These are phyloP conservation scores for Dipodomys ordii DNA, from an alignment of 2,113 vertebrate genomes.

Conservation along the genomic window DNA sequence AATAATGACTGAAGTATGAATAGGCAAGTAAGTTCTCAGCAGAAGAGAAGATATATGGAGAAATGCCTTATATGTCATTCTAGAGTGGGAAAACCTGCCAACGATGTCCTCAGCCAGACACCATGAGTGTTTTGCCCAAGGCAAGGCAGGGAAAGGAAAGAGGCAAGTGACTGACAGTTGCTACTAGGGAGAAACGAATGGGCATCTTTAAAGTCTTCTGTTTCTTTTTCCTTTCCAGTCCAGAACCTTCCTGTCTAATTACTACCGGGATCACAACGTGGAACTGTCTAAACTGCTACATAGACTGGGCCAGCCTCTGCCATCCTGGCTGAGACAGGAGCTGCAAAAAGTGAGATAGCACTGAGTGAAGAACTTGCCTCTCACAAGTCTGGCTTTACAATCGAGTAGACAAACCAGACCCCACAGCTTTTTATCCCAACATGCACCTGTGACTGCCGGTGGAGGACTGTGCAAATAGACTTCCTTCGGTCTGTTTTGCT, in stretches of 20 bases:
- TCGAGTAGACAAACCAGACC: background rate
- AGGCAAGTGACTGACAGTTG: too few relatives aligned
- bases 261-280: conserved; percentile 98
- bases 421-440: conserved; percentile 58
- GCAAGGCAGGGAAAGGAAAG: too few relatives aligned
- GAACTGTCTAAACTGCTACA: conserved; percentile 97
- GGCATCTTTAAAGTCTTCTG: background rate
- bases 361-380: conserved; percentile 29
- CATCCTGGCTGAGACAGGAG: conserved; percentile 97
- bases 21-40: too few relatives aligned
- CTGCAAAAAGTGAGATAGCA: conserved; percentile 96
- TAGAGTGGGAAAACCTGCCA: too few relatives aligned
- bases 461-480: conserved; percentile 75
- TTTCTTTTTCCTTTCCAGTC: conserved; percentile 86
- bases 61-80: too few relatives aligned
- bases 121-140: too few relatives aligned
- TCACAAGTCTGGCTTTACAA: conserved; percentile 39
- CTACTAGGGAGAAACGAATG: too few relatives aligned
- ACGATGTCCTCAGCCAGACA: too few relatives aligned
- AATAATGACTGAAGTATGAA: too few relatives aligned
- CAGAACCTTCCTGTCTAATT: conserved; percentile 94
- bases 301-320: conserved; percentile 96
- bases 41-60: too few relatives aligned
- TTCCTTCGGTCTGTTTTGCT: conserved; percentile 44
- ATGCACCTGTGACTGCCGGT: conserved; percentile 78